Evolutionary conservation across 2,888 invertebrate genomes (phyloP).

Genomic region (Linyphia triangularis): DNA sequence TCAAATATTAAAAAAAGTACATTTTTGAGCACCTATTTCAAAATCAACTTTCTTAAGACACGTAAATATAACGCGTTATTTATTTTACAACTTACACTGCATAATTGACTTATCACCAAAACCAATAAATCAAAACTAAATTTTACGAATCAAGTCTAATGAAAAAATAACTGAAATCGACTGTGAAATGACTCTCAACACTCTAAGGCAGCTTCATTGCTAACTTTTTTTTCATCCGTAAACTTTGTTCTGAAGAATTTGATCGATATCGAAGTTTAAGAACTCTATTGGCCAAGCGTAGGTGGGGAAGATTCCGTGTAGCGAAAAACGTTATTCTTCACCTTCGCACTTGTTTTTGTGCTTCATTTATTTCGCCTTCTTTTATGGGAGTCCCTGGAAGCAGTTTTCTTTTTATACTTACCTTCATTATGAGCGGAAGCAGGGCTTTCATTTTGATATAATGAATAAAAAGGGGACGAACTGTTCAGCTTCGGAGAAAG

Average conservation of each 20-base stretch:
- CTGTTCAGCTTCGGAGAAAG: no score
- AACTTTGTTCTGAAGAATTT: conserved; percentile 4
- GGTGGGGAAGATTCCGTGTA: not conserved
- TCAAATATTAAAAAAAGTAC: no score
- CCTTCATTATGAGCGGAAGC: conserved; percentile 2
- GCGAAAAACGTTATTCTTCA: not conserved
- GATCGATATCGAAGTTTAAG: not conserved
- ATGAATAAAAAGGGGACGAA: not conserved
- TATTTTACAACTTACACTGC: no score
- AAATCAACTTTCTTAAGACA: no score
- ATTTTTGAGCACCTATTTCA: no score
- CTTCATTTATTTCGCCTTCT: not conserved
- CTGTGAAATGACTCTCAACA: no score
- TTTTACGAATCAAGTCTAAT: no score
- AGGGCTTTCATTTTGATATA: not conserved
- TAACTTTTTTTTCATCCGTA: not conserved
- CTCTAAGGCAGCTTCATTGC: not conserved
- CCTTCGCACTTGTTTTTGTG: not conserved
- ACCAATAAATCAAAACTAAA: no score
- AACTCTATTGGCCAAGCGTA: no score
- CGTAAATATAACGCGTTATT: no score
- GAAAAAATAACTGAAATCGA: no score
- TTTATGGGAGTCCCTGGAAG: not conserved
- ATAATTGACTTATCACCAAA: no score
- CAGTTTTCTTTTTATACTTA: not conserved